Conservation (phyloP, 2,797 vertebrate species). For the Esox lucius region DNA sequence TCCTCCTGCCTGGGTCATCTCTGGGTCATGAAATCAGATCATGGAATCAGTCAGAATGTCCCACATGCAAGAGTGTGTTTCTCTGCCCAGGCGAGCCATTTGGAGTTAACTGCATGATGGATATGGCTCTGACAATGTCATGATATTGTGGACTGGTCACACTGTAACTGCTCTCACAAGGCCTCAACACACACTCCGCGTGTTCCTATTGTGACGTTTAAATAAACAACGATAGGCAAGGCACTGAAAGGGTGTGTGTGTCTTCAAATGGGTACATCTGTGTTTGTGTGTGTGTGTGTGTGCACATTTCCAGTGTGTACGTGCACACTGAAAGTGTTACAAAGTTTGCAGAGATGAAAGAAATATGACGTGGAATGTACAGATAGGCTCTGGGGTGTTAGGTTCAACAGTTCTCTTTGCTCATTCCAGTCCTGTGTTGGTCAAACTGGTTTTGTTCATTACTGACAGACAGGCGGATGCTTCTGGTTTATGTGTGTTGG, state of each 20-base stretch:
- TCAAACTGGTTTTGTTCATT: neutral
- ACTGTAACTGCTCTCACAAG: neutral
- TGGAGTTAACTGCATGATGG: neutral
- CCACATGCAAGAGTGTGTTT: neutral
- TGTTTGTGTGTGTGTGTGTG: conserved; percentile 1
- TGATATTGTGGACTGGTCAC: neutral
- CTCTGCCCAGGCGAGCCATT: neutral
- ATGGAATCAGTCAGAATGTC: neutral
- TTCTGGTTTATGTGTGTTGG: neutral
- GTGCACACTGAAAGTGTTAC: neutral
- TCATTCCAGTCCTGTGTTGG: neutral
- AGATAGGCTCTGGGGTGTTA: neutral
- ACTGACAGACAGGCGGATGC: neutral
- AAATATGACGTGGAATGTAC: neutral
- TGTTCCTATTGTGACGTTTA: neutral
- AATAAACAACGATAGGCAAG: neutral
- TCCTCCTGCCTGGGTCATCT: neutral
- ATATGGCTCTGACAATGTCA: neutral
- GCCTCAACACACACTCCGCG: neutral
- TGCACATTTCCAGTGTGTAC: neutral
- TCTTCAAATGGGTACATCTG: conserved; percentile 6
- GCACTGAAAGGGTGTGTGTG: neutral
- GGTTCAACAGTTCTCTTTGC: neutral
- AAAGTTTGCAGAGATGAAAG: neutral
- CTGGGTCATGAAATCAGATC: neutral